Evolutionary conservation across 1,140 invertebrate species (phyloP).

Genomic region (Augochlora pura): DNA sequence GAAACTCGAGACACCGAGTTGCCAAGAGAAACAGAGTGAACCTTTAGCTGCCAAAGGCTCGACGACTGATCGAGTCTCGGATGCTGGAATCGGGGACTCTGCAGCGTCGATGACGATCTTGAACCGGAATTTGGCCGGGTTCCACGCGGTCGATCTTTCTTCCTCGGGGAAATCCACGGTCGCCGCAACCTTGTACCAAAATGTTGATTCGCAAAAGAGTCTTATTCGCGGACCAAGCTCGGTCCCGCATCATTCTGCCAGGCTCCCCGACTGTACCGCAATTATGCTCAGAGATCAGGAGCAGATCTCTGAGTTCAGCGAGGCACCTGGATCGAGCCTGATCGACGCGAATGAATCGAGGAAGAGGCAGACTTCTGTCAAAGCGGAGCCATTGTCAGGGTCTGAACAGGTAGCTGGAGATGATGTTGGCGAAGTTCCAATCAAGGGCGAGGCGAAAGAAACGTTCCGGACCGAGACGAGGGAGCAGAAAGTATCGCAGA

Average conservation of each 20-base stretch:
- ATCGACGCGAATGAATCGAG: too few species aligned
- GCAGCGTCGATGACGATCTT: neutral
- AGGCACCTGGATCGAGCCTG: too few species aligned
- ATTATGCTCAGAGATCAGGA: neutral
- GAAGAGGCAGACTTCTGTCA: too few species aligned
- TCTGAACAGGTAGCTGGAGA: too few species aligned
- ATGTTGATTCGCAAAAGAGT: neutral
- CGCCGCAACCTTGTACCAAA: neutral
- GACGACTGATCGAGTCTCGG: neutral
- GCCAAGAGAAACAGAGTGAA: neutral
- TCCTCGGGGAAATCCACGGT: neutral
- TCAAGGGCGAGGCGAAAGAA: too few species aligned
- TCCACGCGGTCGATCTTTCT: neutral
- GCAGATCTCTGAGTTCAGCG: too few species aligned
- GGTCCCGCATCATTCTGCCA: too few species aligned
- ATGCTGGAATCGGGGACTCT: neutral
- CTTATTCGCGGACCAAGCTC: neutral
- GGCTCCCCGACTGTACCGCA: neutral
- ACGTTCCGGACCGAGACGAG: too few species aligned
- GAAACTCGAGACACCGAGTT: too few species aligned
- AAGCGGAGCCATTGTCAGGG: too few species aligned
- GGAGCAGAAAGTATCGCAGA: too few species aligned
- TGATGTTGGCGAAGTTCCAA: too few species aligned
- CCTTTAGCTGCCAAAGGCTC: neutral
- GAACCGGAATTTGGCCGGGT: neutral